Evolutionary conservation across 2,888 invertebrate species (phyloP).

Genomic region (Galeopsomyia nigrocyanea): DNA sequence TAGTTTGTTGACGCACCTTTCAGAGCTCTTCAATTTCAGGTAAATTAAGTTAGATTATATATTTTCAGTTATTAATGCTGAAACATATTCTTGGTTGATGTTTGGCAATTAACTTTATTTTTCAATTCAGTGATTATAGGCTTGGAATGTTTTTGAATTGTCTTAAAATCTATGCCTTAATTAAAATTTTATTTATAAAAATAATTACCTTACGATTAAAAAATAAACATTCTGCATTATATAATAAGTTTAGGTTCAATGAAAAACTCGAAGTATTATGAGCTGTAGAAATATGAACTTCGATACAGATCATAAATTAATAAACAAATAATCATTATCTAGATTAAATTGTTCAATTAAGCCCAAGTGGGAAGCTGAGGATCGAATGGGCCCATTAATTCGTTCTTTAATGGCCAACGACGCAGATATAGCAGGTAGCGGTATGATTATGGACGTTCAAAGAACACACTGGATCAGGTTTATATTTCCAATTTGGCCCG

Average conservation of each 20-base stretch:
- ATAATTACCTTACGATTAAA: too few species aligned
- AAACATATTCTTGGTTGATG: too few species aligned
- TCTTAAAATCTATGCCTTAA: too few species aligned
- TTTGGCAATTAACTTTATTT: too few species aligned
- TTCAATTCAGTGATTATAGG: too few species aligned
- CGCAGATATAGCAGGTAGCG: conserved; percentile 30
- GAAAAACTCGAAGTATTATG: background rate
- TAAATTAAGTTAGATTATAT: too few species aligned
- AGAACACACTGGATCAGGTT: conserved; percentile 29
- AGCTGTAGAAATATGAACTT: too few species aligned
- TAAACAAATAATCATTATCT: background rate
- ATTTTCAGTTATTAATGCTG: too few species aligned
- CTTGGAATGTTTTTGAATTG: too few species aligned
- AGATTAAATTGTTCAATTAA: conserved; percentile 38
- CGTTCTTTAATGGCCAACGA: conserved; percentile 23
- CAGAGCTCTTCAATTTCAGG: conserved; percentile 54
- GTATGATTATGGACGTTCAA: conserved; percentile 20
- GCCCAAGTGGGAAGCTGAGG: conserved; percentile 43
- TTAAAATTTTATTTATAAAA: too few species aligned
- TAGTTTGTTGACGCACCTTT: conserved; percentile 44
- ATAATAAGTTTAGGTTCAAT: conserved; percentile 21
- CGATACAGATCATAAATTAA: too few species aligned
- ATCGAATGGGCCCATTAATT: conserved; percentile 49
- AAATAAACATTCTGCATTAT: background rate
- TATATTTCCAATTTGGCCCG: conserved; percentile 47